phyloP scores from a whole-genome alignment of 2,797 vertebrate genomes.

The Heteromormyrus szaboi region DNA sequence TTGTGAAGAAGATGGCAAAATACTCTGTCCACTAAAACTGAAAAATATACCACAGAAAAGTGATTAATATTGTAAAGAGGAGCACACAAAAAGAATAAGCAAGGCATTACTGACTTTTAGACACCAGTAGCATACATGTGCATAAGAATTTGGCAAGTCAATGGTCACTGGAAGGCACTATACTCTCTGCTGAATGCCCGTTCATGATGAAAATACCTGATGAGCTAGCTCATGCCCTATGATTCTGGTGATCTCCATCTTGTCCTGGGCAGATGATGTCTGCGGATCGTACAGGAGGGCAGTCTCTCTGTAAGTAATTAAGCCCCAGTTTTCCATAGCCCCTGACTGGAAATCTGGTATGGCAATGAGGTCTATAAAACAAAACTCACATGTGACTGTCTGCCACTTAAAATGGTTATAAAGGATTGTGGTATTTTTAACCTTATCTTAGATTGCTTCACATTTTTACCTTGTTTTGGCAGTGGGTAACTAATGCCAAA shows the following conservation, averaged over 20 bases:
- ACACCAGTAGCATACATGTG: background rate
- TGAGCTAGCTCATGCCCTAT: conserved; percentile 32
- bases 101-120: background rate
- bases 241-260: conserved; percentile 24
- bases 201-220: conserved; percentile 16
- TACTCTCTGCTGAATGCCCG: background rate
- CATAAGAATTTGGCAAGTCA: background rate
- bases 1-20: background rate
- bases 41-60: background rate
- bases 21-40: background rate
- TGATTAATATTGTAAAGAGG: background rate
- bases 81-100: background rate
- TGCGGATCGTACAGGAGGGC: conserved; percentile 21
- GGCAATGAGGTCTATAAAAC: conserved; percentile 26
- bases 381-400: background rate
- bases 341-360: conserved; percentile 30
- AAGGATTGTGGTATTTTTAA: background rate
- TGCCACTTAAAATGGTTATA: background rate
- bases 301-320: conserved; percentile 27
- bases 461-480: conserved; percentile 26
- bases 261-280: conserved; percentile 25
- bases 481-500: conserved; percentile 29
- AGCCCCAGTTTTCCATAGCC: conserved; percentile 34
- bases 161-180: background rate
- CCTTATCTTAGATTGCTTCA: background rate